Percentiles rank a stretch among this genome's conserved stretches.
phyloP scores from a whole-genome alignment of 2,113 vertebrate genomes.

The Atlantisia rogersi region DNA sequence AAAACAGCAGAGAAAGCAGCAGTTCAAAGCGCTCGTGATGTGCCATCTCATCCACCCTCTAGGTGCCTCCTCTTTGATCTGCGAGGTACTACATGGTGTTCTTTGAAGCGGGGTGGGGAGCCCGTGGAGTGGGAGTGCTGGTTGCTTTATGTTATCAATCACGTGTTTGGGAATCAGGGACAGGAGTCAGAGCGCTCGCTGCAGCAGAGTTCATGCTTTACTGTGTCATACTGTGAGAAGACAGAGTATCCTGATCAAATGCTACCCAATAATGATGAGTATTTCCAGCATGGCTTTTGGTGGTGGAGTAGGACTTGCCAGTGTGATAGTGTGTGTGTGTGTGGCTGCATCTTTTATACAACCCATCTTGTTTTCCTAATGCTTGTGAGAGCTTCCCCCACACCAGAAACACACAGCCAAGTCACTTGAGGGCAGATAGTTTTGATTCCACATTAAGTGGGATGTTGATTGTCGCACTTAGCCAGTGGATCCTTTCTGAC shows the following conservation, averaged over 20 bases:
- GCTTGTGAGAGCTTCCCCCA: background rate
- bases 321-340: too few relatives aligned
- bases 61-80: background rate
- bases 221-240: background rate
- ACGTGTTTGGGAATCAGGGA: background rate
- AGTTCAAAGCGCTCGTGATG: background rate
- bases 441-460: background rate
- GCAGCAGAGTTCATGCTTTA: background rate
- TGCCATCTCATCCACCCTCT: background rate
- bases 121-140: background rate
- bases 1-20: background rate
- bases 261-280: background rate
- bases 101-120: background rate
- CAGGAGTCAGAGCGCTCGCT: background rate
- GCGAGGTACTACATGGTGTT: rapidly evolving
- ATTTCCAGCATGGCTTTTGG: background rate
- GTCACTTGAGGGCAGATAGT: background rate
- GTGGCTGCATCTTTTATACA: background rate
- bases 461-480: background rate
- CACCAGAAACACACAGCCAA: background rate
- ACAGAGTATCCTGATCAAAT: background rate
- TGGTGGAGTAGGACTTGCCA: background rate
- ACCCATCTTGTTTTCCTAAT: background rate
- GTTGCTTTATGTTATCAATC: background rate
- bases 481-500: background rate